Percentiles rank a stretch among this genome's conserved stretches.
Evolutionary conservation across 2,797 vertebrate species (phyloP).

Genomic region (Benthosema pterotum): DNA sequence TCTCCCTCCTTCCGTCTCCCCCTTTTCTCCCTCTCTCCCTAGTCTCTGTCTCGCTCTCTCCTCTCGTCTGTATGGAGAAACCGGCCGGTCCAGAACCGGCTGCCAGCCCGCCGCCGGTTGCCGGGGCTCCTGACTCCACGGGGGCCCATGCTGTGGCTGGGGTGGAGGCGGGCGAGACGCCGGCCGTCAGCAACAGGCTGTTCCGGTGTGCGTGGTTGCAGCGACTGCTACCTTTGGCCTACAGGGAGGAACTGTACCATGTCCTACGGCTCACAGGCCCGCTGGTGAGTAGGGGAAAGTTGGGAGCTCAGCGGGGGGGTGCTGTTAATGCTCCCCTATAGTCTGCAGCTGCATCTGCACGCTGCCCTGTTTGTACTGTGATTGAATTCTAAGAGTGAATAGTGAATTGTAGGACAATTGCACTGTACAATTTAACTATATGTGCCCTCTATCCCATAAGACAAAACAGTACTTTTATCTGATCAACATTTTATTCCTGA

Average conservation of each 20-base stretch:
- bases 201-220: conserved; percentile 65
- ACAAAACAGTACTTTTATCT: conserved; percentile 10
- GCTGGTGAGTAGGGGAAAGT: conserved; percentile 75
- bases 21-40: conserved; percentile 31
- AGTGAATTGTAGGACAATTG: no score
- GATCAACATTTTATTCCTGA: neutral
- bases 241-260: conserved; percentile 80
- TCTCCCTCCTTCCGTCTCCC: conserved; percentile 18
- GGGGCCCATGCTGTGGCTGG: conserved; percentile 28
- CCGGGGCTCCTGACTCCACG: conserved; percentile 56
- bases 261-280: conserved; percentile 76
- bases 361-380: neutral
- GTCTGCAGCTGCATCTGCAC: conserved; percentile 6
- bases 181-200: conserved; percentile 59
- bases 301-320: neutral
- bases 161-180: conserved; percentile 35
- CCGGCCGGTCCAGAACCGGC: conserved; percentile 50
- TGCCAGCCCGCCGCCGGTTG: conserved; percentile 41
- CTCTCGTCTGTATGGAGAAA: conserved; percentile 74
- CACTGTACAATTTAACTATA: no score
- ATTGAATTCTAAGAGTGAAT: no score
- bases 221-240: conserved; percentile 72
- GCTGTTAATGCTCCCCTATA: neutral
- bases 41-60: conserved; percentile 27
- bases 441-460: neutral